Evolutionary conservation across 2,113 vertebrate genomes (phyloP).

Genomic region (Phocoena sinus): DNA sequence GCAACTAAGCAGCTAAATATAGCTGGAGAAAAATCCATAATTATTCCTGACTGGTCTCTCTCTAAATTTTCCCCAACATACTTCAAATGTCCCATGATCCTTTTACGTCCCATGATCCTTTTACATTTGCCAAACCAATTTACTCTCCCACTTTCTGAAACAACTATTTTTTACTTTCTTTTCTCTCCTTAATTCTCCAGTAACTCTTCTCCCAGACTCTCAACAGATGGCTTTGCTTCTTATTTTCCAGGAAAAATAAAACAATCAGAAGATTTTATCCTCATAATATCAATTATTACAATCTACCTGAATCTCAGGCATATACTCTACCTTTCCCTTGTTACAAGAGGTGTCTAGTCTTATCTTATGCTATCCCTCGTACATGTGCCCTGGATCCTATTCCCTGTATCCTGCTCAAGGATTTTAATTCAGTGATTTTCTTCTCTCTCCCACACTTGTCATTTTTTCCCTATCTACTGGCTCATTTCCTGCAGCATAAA

Average conservation of each 20-base stretch:
- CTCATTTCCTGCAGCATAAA: not conserved
- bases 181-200: not conserved
- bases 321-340: not conserved
- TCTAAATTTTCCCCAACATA: constrained; percentile 17
- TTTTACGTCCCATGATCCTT: not conserved
- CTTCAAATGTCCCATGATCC: not conserved
- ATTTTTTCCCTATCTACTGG: not conserved
- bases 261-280: not conserved
- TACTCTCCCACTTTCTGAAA: not conserved
- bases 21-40: not conserved
- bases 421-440: not conserved
- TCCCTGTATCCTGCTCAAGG: not conserved
- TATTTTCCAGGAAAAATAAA: not conserved
- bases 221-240: not conserved
- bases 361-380: not conserved
- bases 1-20: not conserved
- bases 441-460: not conserved
- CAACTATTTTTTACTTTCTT: not conserved
- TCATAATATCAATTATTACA: not conserved
- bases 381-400: not conserved
- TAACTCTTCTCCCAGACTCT: not conserved
- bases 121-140: not conserved
- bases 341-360: not conserved
- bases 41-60: not conserved
- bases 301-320: not conserved